A percentile compares a stretch with the other conserved stretches of the same genome.
phyloP scores from a whole-genome alignment of 2,113 vertebrate species.

The Ellobius talpinus region DNA sequence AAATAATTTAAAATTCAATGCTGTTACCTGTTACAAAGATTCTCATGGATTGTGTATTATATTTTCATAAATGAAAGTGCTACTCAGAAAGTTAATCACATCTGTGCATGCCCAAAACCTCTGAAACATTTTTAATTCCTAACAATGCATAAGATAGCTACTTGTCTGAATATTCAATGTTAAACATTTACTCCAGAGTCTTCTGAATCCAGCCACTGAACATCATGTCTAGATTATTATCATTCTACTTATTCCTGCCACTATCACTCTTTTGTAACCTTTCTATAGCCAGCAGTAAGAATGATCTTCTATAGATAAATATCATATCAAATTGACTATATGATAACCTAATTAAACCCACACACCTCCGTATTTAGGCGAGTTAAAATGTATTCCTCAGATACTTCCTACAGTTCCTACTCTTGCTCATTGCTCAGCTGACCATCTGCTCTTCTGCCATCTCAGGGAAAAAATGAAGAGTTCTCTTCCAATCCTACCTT shows the following conservation, averaged over 20 bases:
- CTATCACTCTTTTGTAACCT: neutral
- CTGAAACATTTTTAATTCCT: neutral
- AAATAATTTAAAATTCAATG: neutral
- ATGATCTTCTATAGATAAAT: neutral
- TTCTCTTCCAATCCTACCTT: neutral
- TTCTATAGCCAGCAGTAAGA: neutral
- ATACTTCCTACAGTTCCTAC: neutral
- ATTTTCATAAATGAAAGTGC: neutral
- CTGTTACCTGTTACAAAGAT: neutral
- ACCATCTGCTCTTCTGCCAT: neutral
- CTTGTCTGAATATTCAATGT: neutral
- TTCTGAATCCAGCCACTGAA: neutral
- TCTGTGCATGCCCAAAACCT: accelerated
- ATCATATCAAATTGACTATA: neutral
- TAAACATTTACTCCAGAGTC: neutral
- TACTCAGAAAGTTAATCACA: neutral
- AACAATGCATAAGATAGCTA: neutral
- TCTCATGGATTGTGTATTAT: neutral
- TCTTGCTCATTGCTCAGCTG: neutral
- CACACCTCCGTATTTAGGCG: neutral
- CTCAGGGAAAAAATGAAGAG: neutral
- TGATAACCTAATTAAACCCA: neutral
- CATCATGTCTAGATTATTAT: neutral
- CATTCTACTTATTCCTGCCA: neutral
- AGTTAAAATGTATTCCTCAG: neutral